phyloP scores from a whole-genome alignment of 2,888 invertebrate genomes.

The Euphydryas editha region DNA sequence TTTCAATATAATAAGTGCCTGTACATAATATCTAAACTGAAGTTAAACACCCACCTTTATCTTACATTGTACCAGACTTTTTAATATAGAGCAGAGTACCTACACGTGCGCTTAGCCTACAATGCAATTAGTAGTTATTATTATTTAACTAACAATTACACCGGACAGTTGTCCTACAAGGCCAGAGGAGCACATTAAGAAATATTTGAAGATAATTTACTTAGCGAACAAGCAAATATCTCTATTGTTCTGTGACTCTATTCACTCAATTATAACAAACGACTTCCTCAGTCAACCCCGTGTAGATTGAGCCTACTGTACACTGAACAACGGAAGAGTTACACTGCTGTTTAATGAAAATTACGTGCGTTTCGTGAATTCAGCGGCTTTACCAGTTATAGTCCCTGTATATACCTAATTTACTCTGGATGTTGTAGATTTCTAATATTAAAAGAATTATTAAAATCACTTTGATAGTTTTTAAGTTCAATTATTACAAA shows the following conservation, averaged over 20 bases:
- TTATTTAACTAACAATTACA: background rate
- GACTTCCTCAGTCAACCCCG: constrained; percentile 37
- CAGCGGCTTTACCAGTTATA: no score
- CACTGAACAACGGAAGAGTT: background rate
- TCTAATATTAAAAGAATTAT: no score
- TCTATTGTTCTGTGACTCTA: constrained; percentile 34
- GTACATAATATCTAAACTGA: no score
- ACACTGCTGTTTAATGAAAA: background rate
- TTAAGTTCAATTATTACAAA: no score
- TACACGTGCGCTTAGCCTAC: background rate
- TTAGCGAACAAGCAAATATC: constrained; percentile 28
- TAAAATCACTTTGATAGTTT: no score
- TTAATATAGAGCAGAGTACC: no score
- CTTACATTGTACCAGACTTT: background rate
- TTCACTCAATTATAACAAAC: constrained; percentile 34
- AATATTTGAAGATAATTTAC: constrained; percentile 33
- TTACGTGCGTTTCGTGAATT: no score
- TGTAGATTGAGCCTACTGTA: constrained; percentile 13
- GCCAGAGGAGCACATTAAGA: constrained; percentile 10
- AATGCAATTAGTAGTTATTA: background rate
- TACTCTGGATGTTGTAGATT: no score
- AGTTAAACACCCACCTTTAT: no score
- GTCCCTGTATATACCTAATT: no score
- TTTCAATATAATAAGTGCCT: no score
- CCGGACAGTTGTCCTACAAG: background rate